Conservation (phyloP, 2,113 vertebrate genomes). For the Tenrec ecaudatus region DNA sequence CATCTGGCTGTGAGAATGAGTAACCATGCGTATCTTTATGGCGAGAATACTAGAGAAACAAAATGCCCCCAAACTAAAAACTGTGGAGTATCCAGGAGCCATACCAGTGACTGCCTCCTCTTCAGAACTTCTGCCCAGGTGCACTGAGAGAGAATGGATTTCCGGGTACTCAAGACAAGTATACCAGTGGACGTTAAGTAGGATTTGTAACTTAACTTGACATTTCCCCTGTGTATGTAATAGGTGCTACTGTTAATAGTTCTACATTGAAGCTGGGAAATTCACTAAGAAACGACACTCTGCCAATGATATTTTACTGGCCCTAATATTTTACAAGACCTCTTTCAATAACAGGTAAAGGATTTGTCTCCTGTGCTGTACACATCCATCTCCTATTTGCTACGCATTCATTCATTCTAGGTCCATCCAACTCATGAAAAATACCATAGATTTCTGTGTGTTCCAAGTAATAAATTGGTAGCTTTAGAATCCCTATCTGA, state of each 20-base stretch:
- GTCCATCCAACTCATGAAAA: not conserved
- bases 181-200: not conserved
- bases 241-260: not conserved
- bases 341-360: not conserved
- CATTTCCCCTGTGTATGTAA: not conserved
- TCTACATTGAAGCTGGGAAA: not conserved
- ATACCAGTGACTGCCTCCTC: not conserved
- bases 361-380: not conserved
- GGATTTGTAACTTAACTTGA: not conserved
- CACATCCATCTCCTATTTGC: not conserved
- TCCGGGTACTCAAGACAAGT: not conserved
- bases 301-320: not conserved
- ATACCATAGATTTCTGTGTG: not conserved
- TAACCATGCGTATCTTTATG: slow-evolving; percentile 90
- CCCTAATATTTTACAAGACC: not conserved
- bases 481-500: slow-evolving; percentile 23
- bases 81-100: not conserved
- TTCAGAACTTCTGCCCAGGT: not conserved
- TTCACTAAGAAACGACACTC: not conserved
- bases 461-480: not conserved
- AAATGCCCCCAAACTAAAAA: not conserved
- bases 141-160: not conserved
- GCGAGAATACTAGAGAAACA: slow-evolving; percentile 81
- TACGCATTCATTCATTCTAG: not conserved
- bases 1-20: slow-evolving; percentile 91